phyloP scores from a whole-genome alignment of 2,888 invertebrate species.

The Blastobasis lacticolella region DNA sequence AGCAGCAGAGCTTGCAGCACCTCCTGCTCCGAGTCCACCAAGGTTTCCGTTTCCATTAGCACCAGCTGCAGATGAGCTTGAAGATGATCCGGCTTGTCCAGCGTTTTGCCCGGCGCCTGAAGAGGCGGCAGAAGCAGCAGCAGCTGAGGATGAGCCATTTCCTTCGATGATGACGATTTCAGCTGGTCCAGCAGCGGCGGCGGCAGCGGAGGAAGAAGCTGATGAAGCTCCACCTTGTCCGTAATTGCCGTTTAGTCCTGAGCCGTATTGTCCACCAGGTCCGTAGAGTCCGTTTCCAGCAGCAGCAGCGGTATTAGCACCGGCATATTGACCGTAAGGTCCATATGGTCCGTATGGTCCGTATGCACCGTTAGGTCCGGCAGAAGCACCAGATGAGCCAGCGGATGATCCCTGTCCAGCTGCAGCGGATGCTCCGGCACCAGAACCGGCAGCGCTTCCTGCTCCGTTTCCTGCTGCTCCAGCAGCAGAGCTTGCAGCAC shows the following conservation, averaged over 20 bases:
- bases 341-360: conserved; percentile 1
- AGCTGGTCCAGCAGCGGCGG: too few species aligned
- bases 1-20: too few species aligned
- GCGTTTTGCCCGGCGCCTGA: too few species aligned
- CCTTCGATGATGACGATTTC: neutral
- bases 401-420: neutral
- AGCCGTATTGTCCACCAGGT: too few species aligned
- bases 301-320: neutral
- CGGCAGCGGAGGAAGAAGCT: too few species aligned
- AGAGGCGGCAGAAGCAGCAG: too few species aligned
- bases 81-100: too few species aligned
- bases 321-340: neutral
- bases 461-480: neutral
- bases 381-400: neutral
- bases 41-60: too few species aligned
- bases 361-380: neutral
- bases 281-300: neutral
- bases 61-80: too few species aligned
- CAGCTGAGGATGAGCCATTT: neutral
- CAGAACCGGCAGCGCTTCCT: neutral
- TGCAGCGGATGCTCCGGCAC: neutral
- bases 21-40: too few species aligned
- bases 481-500: neutral
- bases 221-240: too few species aligned
- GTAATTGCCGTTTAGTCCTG: too few species aligned